Conservation (phyloP, 2,888 invertebrate genomes). For the Apodemia zela region DNA sequence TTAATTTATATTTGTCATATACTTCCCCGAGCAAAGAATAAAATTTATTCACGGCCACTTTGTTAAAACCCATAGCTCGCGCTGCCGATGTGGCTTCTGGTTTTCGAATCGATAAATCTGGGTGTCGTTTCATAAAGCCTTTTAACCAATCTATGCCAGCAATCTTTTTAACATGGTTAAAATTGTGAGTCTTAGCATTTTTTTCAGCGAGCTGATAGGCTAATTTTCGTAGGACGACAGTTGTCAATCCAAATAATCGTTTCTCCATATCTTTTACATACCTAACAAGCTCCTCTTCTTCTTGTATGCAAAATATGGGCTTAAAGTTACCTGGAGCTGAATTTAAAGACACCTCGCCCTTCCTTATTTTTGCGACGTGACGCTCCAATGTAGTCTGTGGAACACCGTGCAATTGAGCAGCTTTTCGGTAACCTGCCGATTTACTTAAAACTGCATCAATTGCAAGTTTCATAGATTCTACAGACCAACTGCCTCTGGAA, state of each 20-base stretch:
- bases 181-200: conserved; percentile 32
- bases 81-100: conserved; percentile 37
- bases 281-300: conserved; percentile 33
- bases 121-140: conserved; percentile 37
- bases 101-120: conserved; percentile 33
- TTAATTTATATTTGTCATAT: conserved; percentile 33
- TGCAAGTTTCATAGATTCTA: too few species aligned
- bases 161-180: conserved; percentile 24
- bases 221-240: conserved; percentile 28
- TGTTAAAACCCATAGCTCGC: conserved; percentile 43
- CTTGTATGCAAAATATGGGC: conserved; percentile 26
- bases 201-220: conserved; percentile 32
- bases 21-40: conserved; percentile 29
- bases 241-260: conserved; percentile 33
- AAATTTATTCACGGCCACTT: conserved; percentile 33
- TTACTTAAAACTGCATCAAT: too few species aligned
- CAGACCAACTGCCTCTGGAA: too few species aligned
- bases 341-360: conserved; percentile 24
- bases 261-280: conserved; percentile 34
- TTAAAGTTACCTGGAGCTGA: conserved; percentile 25
- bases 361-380: conserved; percentile 1
- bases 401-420: too few species aligned
- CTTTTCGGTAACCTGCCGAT: too few species aligned
- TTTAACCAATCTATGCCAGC: conserved; percentile 40
- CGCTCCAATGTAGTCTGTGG: too few species aligned